These are phyloP conservation scores for Reticulitermes speratus DNA, from an alignment of 1,140 invertebrate genomes.

Conservation along the genomic window DNA sequence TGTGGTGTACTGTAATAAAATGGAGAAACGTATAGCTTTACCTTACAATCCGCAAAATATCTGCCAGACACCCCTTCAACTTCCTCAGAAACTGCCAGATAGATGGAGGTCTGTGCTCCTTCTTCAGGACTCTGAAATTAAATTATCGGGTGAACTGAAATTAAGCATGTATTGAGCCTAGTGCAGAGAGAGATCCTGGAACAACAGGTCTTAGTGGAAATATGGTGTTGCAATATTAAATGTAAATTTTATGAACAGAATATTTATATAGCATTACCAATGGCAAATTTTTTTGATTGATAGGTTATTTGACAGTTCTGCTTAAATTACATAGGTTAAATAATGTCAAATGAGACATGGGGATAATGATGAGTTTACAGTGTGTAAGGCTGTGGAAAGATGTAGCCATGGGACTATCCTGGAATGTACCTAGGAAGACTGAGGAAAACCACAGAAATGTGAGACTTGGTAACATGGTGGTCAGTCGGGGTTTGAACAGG, in stretches of 20 bases:
- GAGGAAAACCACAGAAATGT: no score
- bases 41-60: slow-evolving; percentile 58
- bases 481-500: no score
- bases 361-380: no score
- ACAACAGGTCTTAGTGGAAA: slow-evolving; percentile 40
- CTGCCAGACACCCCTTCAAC: slow-evolving; percentile 53
- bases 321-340: no score
- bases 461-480: no score
- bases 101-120: slow-evolving; percentile 59
- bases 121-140: slow-evolving; percentile 49
- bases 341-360: no score
- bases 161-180: slow-evolving; percentile 39
- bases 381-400: no score
- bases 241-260: not conserved
- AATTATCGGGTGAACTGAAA: slow-evolving; percentile 40
- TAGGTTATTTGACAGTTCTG: not conserved
- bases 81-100: slow-evolving; percentile 56
- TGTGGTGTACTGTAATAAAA: no score
- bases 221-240: slow-evolving; percentile 33
- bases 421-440: no score
- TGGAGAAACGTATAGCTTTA: slow-evolving; percentile 20
- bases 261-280: not conserved
- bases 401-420: no score
- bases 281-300: not conserved
- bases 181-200: no score